Evolutionary conservation across 1,140 invertebrate genomes (phyloP), one percentile per base, ranked within the genome.

Genomic region (Pomacea maculata): DNA sequence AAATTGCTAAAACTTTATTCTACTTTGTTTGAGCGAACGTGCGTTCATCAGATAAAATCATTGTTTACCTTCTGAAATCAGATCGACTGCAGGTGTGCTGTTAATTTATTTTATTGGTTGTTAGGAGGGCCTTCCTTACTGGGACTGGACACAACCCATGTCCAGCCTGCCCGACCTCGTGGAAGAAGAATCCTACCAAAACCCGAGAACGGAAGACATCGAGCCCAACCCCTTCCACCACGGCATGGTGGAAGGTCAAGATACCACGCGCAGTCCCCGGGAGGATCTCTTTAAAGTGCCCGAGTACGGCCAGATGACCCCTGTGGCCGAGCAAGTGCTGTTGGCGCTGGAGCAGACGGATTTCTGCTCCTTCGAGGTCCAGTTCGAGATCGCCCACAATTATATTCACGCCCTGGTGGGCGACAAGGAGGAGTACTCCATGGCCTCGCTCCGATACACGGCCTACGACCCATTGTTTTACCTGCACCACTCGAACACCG

Each of bases 301-400:
- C 6, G 73, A 75, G 29, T 79, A 75, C 65, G 83, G 83, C 15
- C 12, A 81, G n/a, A 63, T 75, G 52, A 83, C 83, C 7, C 15
- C 21, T 57, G 34, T 81, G 21, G 78, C 77, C 29, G 67, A 83
- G n/a, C 57, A 81, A 25, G 72, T 82, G 45, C 72, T 85, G n/a
- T 72, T 80, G 55, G 84, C 84, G 7, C 76, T 85, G 52, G 84
- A 85, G 68, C 84, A 85, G 67, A 80, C 81, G 64, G 73, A 85
- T 54, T 85, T 82, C 78, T 85, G 84, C 72, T 70, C 73, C 67
- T 85, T 85, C 78, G 82, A 83, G 75, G 80, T 85, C 4, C 84
- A 85, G 75, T 85, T 79, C 74, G 84, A 85, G 78, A 79, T 85
- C 11, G 78, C 79, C 29, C 84, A 85, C 79, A 85, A 85, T 70